Percentiles rank a stretch among this genome's conserved stretches.
phyloP scores from a whole-genome alignment of 2,888 invertebrate species.

The Isoperla grammatica region DNA sequence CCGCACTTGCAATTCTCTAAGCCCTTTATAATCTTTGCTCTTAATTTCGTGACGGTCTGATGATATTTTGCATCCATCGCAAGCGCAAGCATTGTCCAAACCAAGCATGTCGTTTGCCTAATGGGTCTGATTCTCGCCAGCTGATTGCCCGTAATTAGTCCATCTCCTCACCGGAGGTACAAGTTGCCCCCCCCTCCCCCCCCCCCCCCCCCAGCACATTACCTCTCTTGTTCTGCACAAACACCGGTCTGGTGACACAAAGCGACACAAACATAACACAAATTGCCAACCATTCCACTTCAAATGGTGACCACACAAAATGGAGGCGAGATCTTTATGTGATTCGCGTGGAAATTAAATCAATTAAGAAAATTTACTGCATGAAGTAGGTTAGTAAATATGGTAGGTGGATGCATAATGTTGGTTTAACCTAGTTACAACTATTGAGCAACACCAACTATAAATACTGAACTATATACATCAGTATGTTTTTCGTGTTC shows the following conservation, averaged over 20 bases:
- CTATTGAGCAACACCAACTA: too few species aligned
- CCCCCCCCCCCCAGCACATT: not conserved
- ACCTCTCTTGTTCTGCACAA: too few species aligned
- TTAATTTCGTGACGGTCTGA: not conserved
- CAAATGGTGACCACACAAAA: not conserved
- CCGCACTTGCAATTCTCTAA: constrained; percentile 4
- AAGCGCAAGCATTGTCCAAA: not conserved
- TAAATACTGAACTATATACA: too few species aligned
- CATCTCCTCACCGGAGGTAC: constrained; percentile 40
- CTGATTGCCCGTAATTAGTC: constrained; percentile 58
- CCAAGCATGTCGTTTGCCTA: constrained; percentile 37
- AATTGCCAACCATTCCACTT: not conserved
- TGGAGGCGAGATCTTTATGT: not conserved
- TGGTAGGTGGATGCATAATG: too few species aligned
- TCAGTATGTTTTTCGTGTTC: too few species aligned
- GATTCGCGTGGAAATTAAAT: too few species aligned
- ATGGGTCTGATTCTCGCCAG: constrained; percentile 50
- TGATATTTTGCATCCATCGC: constrained; percentile 10
- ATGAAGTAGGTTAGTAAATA: too few species aligned
- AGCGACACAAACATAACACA: not conserved
- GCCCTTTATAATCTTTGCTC: constrained; percentile 6
- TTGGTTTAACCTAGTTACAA: too few species aligned
- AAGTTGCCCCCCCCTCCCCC: constrained; percentile 1
- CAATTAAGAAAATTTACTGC: too few species aligned
- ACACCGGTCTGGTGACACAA: not conserved